Base-by-base conservation (phyloP, 2,797 vertebrate species). In the Siniperca scherzeri region DNA sequence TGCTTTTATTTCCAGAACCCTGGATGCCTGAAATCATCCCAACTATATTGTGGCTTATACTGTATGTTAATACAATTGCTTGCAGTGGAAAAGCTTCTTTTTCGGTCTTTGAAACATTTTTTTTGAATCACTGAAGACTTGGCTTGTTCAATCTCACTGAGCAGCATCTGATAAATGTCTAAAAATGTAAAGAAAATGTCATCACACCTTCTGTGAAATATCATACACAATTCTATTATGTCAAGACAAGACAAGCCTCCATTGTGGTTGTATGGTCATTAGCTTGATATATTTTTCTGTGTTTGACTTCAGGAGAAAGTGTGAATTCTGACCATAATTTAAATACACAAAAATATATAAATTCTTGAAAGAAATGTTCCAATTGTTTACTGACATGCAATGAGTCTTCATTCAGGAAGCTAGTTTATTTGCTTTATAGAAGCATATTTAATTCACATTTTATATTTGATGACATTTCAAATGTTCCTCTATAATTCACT, bases 391-490 rank as follows among this genome's bases (percentile, higher is more conserved):
- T 33, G 55, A 72, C 53, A 16, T 9, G 61, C 65, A 9, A 36
- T 0, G 38, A 70, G 30, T 57, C 71, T 27, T 9, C 70, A 33
- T n/a, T 67, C 66, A 44, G 66, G 56, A 83, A 68, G 62, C 40
- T 36, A 3, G 30, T 72, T 65, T 68, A 40, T 71, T 80, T 80
- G 40, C 76, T 82, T 78, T 77, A 48, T 3, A 61, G 46, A n/a
- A 59, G 52, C 10, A 48, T 48, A 57, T 78, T 78, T 74, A 69
- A 61, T 76, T 68, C 61, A 78, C 25, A 30, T 86, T 83, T 85
- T 70, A n/a, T 62, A 75, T 82, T 86, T 75, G 44, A 81, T 81
- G 65, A 78, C 55, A 71, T 81, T 82, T 85, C 73, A 79, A 60
- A 78, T 38, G n/a, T 77, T 81, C 27, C 27, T 42, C 68, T 66